These are phyloP conservation scores for Aulostomus chinensis DNA, from an alignment of 2,797 vertebrate species.

Conservation along the genomic window DNA sequence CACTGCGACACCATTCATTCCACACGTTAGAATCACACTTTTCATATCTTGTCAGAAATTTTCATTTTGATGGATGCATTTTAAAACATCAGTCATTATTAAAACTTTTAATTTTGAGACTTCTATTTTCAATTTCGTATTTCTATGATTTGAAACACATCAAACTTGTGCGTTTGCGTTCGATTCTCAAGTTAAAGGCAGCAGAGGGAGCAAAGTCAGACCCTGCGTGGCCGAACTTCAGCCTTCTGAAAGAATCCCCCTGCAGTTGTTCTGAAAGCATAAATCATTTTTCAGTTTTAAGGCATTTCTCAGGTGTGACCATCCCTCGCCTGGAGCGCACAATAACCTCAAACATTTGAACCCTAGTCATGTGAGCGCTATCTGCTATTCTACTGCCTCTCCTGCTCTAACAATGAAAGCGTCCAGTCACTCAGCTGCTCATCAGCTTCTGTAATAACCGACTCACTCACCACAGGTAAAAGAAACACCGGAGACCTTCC, in stretches of 20 bases:
- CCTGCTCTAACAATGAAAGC: no score
- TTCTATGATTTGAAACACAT: not conserved
- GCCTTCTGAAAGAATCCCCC: not conserved
- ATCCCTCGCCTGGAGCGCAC: not conserved
- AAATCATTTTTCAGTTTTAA: slow-evolving; percentile 9
- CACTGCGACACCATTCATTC: no score
- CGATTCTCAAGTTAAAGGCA: not conserved
- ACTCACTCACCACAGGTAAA: slow-evolving; percentile 28
- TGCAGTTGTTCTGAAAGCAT: slow-evolving; percentile 1
- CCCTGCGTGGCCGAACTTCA: not conserved
- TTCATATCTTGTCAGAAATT: not conserved
- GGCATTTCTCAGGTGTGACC: slow-evolving; percentile 2
- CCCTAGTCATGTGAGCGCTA: no score
- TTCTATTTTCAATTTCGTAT: no score
- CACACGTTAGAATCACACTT: no score
- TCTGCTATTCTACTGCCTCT: no score
- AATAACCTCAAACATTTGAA: slow-evolving; percentile 18
- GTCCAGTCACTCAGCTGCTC: not conserved
- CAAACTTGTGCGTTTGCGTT: not conserved
- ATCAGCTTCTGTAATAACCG: slow-evolving; percentile 27
- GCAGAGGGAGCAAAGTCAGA: not conserved
- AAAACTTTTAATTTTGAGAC: no score
- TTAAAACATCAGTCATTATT: no score
- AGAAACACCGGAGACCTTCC: slow-evolving; percentile 24
- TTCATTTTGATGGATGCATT: no score